A percentile compares a stretch with the other conserved stretches of the same genome.
These are phyloP conservation scores for Tangachromis dhanisi DNA, from an alignment of 2,113 vertebrate species.

Conservation along the genomic window DNA sequence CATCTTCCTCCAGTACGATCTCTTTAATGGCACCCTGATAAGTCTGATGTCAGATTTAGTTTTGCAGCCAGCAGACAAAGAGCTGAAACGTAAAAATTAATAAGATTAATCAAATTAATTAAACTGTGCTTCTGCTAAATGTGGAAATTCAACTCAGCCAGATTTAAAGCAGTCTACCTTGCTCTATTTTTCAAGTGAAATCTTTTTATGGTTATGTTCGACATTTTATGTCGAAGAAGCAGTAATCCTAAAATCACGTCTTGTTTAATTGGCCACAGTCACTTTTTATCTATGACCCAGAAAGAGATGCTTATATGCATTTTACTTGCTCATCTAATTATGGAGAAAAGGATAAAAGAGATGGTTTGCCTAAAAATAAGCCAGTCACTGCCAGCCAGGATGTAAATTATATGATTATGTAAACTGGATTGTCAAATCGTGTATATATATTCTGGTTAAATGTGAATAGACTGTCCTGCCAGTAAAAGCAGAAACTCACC, in stretches of 20 bases:
- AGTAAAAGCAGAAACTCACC: neutral
- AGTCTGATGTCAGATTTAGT: slow-evolving; percentile 35
- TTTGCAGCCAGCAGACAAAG: slow-evolving; percentile 13
- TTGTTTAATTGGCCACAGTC: slow-evolving; percentile 22
- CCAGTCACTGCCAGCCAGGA: neutral
- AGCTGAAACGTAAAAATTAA: slow-evolving; percentile 44
- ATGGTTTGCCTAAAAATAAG: slow-evolving; percentile 34
- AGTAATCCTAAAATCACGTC: slow-evolving; percentile 8
- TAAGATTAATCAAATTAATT: slow-evolving; percentile 56
- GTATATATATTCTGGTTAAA: neutral
- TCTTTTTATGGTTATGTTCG: neutral
- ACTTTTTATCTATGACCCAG: slow-evolving; percentile 33
- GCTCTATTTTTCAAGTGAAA: neutral
- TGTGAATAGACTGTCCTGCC: neutral
- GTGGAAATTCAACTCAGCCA: neutral
- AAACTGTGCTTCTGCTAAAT: slow-evolving; percentile 11
- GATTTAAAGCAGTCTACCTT: neutral
- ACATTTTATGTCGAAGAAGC: slow-evolving; percentile 6
- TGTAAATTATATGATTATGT: slow-evolving; percentile 28
- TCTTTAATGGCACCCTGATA: slow-evolving; percentile 44
- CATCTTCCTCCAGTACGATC: slow-evolving; percentile 12
- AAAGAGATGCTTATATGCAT: slow-evolving; percentile 25
- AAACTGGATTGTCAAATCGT: neutral
- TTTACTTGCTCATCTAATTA: slow-evolving; percentile 30
- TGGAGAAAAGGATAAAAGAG: neutral